Percentiles rank a stretch among this genome's conserved stretches.
These are phyloP conservation scores for Megastigmus dorsalis DNA, from an alignment of 2,888 invertebrate species.

Conservation along the genomic window DNA sequence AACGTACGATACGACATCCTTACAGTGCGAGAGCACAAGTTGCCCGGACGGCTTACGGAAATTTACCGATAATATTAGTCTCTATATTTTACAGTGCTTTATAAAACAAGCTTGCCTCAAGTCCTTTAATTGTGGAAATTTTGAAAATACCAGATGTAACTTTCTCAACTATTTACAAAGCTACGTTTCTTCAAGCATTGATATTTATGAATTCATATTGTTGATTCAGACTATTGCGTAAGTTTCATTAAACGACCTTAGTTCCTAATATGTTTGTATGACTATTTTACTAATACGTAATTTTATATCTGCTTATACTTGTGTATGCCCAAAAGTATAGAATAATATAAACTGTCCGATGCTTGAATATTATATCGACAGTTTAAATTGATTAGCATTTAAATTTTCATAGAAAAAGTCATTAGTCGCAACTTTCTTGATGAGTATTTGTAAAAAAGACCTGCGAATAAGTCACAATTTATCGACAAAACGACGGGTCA, in stretches of 20 bases:
- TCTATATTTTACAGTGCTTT: not conserved
- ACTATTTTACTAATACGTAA: no score
- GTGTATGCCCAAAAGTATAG: no score
- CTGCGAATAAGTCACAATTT: not conserved
- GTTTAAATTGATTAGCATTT: slow-evolving; percentile 25
- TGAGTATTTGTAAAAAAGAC: slow-evolving; percentile 16
- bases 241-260: no score
- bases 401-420: slow-evolving; percentile 1
- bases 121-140: not conserved
- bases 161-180: no score
- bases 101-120: not conserved
- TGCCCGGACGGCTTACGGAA: slow-evolving; percentile 26
- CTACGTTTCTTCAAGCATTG: no score
- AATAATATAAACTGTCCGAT: not conserved
- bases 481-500: slow-evolving; percentile 7
- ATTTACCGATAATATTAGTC: slow-evolving; percentile 39
- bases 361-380: slow-evolving; percentile 1
- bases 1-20: slow-evolving; percentile 50
- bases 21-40: slow-evolving; percentile 22
- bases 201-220: no score
- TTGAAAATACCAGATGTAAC: not conserved
- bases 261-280: no score
- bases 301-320: no score
- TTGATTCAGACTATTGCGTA: no score
- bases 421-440: slow-evolving; percentile 15